Evolutionary conservation across 2,113 vertebrate genomes (phyloP).

Genomic region (Protomyctophum bolini): DNA sequence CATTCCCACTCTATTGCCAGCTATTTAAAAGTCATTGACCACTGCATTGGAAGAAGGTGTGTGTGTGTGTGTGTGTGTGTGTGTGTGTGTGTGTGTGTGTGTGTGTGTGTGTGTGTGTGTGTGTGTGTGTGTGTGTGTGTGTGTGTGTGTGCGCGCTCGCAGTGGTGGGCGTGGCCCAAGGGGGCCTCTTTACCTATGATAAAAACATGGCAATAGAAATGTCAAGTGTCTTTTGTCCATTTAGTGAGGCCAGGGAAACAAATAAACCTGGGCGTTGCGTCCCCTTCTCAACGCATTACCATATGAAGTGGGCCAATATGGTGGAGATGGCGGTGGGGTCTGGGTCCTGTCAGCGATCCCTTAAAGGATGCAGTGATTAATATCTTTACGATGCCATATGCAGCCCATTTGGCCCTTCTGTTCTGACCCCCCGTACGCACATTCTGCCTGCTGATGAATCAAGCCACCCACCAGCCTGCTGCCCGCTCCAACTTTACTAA

Average conservation of each 20-base stretch:
- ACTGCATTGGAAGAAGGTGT: constrained; percentile 71
- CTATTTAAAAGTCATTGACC: constrained; percentile 87
- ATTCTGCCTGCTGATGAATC: constrained; percentile 54
- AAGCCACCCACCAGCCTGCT: constrained; percentile 70
- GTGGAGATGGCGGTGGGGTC: constrained; percentile 80
- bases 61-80: constrained; percentile 54
- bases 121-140: constrained; percentile 34
- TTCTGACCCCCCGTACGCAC: constrained; percentile 65
- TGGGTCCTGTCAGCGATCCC: constrained; percentile 87
- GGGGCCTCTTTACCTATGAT: constrained; percentile 79
- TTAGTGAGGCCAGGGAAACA: constrained; percentile 76
- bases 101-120: constrained; percentile 38
- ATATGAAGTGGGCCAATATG: constrained; percentile 90
- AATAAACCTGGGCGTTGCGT: constrained; percentile 81
- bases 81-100: no score
- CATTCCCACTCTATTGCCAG: constrained; percentile 85
- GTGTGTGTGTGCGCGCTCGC: constrained; percentile 30
- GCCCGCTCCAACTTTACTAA: constrained; percentile 50
- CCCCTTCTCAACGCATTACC: constrained; percentile 85
- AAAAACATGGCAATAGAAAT: constrained; percentile 81
- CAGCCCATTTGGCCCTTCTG: constrained; percentile 82
- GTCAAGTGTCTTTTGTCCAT: constrained; percentile 80
- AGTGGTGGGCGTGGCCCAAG: constrained; percentile 62
- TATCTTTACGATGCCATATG: constrained; percentile 96
- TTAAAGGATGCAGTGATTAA: constrained; percentile 93